phyloP scores from a whole-genome alignment of 1,140 invertebrate species.

The Habropoda laboriosa region DNA sequence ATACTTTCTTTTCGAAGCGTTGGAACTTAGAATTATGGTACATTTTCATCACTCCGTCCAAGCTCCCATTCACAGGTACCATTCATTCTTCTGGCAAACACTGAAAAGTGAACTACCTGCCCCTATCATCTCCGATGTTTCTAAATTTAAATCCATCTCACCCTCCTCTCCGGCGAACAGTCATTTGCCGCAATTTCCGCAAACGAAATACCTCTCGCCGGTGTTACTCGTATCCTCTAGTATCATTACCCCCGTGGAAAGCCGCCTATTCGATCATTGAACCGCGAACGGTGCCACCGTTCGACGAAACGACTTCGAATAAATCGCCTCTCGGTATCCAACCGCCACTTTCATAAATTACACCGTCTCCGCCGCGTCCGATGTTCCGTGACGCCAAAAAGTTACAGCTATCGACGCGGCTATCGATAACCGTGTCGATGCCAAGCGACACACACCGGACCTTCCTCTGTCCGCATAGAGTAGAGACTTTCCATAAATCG shows the following conservation, averaged over 20 bases:
- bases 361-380: not conserved
- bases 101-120: not conserved
- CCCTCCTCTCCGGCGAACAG: not conserved
- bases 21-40: too few species aligned
- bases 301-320: conserved; percentile 17
- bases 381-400: conserved; percentile 25
- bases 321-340: not conserved
- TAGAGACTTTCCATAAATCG: conserved; percentile 48
- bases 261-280: conserved; percentile 2
- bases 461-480: not conserved
- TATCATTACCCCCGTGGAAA: not conserved
- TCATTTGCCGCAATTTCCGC: not conserved
- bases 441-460: conserved; percentile 1
- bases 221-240: not conserved
- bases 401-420: conserved; percentile 7
- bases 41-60: too few species aligned
- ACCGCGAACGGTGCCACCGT: conserved; percentile 14
- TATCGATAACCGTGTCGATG: conserved; percentile 1
- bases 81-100: too few species aligned
- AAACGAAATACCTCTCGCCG: not conserved
- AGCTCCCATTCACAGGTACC: too few species aligned
- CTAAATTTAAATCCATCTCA: too few species aligned
- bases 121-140: not conserved
- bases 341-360: conserved; percentile 40
- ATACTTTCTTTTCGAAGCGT: too few species aligned